Evolutionary conservation across 1,140 invertebrate species (phyloP).

Genomic region (Pogonomyrmex barbatus): DNA sequence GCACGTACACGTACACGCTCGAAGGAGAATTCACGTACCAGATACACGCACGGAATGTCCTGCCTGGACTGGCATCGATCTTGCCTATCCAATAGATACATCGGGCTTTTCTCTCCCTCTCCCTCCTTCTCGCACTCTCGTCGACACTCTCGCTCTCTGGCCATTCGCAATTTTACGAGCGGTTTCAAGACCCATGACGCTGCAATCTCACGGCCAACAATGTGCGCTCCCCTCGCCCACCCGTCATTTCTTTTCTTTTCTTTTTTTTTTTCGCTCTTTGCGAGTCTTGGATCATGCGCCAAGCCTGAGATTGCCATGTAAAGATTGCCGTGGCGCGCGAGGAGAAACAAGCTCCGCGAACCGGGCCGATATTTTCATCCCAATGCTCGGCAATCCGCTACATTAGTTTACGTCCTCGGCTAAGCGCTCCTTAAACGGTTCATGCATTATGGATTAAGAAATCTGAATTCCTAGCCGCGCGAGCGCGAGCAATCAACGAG

Average conservation of each 20-base stretch:
- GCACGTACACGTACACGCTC: background rate
- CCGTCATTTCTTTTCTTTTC: slow-evolving; percentile 21
- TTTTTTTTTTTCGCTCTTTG: slow-evolving; percentile 25
- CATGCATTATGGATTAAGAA: slow-evolving; percentile 79
- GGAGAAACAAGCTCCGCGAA: background rate
- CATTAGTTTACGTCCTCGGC: slow-evolving; percentile 74
- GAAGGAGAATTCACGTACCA: slow-evolving; percentile 63
- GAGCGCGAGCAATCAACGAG: slow-evolving; percentile 59
- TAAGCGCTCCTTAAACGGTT: slow-evolving; percentile 78
- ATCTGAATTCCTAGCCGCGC: slow-evolving; percentile 72
- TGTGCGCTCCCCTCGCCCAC: slow-evolving; percentile 37
- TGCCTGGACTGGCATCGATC: slow-evolving; percentile 62
- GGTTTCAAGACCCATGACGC: slow-evolving; percentile 71
- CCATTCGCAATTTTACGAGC: slow-evolving; percentile 73
- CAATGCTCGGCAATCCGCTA: slow-evolving; percentile 74
- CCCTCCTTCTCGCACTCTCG: background rate
- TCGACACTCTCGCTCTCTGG: slow-evolving; percentile 25
- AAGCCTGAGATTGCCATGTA: slow-evolving; percentile 17
- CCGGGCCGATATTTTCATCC: slow-evolving; percentile 72
- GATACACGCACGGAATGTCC: slow-evolving; percentile 51
- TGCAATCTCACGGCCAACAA: slow-evolving; percentile 72
- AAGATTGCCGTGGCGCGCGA: background rate
- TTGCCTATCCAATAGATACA: slow-evolving; percentile 73
- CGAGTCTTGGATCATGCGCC: slow-evolving; percentile 14
- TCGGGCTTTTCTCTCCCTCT: slow-evolving; percentile 8